phyloP scores from a whole-genome alignment of 2,888 invertebrate species.

The Linnaemya tessellans region DNA sequence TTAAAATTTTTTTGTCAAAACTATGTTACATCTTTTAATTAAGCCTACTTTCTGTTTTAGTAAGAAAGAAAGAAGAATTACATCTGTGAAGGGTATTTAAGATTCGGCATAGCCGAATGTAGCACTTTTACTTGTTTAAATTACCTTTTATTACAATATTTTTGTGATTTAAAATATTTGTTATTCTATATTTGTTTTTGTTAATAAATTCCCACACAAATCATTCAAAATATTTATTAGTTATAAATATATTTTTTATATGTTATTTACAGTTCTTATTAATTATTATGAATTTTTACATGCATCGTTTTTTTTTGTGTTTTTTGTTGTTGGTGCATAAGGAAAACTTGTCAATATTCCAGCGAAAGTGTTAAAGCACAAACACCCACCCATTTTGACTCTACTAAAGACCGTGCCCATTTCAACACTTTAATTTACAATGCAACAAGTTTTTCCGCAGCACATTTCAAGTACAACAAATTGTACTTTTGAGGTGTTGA shows the following conservation, averaged over 20 bases:
- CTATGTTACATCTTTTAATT: no score
- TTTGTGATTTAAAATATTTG: no score
- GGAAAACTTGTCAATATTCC: conserved; percentile 70
- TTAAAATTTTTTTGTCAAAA: no score
- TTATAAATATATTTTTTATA: neutral
- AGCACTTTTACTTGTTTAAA: no score
- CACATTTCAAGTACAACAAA: conserved; percentile 62
- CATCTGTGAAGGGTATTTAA: no score
- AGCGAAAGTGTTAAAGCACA: conserved; percentile 71
- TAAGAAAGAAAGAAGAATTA: no score
- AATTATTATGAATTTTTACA: conserved; percentile 18
- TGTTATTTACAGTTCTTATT: neutral
- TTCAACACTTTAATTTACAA: conserved; percentile 63
- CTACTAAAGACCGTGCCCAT: conserved; percentile 66
- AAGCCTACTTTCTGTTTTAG: no score
- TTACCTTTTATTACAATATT: no score
- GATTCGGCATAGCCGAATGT: no score
- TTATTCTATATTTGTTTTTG: no score
- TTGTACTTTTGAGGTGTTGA: conserved; percentile 56
- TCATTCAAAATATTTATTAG: conserved; percentile 6
- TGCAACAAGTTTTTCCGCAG: conserved; percentile 57
- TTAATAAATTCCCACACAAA: conserved; percentile 59
- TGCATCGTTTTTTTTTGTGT: neutral
- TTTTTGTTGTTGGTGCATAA: conserved; percentile 28
- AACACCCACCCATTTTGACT: conserved; percentile 68